phyloP scores from a whole-genome alignment of 2,113 vertebrate species.

The Gulo gulo region DNA sequence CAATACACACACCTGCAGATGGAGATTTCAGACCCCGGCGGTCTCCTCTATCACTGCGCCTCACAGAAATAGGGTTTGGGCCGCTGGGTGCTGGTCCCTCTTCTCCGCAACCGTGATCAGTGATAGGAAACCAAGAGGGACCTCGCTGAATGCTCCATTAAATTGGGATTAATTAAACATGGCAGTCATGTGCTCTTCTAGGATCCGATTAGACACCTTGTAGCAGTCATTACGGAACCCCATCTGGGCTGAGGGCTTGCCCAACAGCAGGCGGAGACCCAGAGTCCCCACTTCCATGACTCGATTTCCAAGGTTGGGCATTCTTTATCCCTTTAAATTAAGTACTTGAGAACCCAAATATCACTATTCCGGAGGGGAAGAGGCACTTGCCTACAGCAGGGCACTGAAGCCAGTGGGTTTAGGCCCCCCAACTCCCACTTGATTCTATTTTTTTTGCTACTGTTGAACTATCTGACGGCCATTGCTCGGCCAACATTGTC shows the following conservation, averaged over 20 bases:
- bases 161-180: slow-evolving; percentile 74
- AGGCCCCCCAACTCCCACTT: neutral
- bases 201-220: slow-evolving; percentile 72
- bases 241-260: slow-evolving; percentile 74
- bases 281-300: neutral
- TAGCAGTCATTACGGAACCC: slow-evolving; percentile 73
- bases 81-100: neutral
- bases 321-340: neutral
- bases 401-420: neutral
- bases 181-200: slow-evolving; percentile 61
- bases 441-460: neutral
- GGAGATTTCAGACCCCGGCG: neutral
- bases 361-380: neutral
- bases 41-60: neutral
- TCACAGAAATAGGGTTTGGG: neutral
- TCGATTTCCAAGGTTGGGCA: neutral
- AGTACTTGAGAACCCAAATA: neutral
- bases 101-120: neutral
- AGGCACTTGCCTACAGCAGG: fast-evolving
- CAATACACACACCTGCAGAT: neutral
- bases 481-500: neutral
- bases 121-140: neutral
- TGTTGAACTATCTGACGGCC: neutral
- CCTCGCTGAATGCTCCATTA: slow-evolving; percentile 51
- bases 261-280: slow-evolving; percentile 58